These are phyloP conservation scores for Himantopus leucocephalus DNA, from an alignment of 2,113 vertebrate species.

Conservation along the genomic window DNA sequence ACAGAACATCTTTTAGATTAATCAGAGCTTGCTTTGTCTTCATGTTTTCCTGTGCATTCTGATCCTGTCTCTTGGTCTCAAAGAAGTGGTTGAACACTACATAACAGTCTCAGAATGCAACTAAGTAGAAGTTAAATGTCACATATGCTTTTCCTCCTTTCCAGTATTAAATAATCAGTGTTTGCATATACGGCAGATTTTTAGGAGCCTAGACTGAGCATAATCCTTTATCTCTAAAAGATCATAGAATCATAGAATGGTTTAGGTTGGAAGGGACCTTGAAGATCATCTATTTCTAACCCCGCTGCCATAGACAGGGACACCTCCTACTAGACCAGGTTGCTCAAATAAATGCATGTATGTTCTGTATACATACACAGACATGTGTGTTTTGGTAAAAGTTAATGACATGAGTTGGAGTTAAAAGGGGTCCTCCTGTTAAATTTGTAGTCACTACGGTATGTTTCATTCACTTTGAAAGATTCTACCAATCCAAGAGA, in stretches of 20 bases:
- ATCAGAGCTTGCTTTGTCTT: neutral
- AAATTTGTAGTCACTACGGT: neutral
- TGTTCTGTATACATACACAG: neutral
- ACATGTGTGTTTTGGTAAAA: neutral
- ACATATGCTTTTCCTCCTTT: neutral
- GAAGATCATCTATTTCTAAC: too few relatives aligned
- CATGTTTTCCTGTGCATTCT: neutral
- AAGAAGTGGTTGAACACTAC: neutral
- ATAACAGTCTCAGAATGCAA: neutral
- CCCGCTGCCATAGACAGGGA: too few relatives aligned
- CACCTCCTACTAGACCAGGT: too few relatives aligned
- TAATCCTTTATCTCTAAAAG: neutral
- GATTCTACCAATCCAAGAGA: neutral
- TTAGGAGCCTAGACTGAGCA: neutral
- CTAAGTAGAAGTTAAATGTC: neutral
- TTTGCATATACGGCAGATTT: neutral
- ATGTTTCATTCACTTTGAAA: neutral
- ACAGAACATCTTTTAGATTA: conserved; percentile 9
- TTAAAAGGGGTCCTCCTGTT: neutral
- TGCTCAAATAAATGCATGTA: neutral
- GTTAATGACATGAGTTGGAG: neutral
- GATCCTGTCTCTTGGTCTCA: neutral
- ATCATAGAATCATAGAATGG: too few relatives aligned
- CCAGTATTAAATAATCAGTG: neutral
- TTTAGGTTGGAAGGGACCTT: too few relatives aligned